phyloP scores from a whole-genome alignment of 2,888 invertebrate genomes.

The Lycocerus yunnanus region DNA sequence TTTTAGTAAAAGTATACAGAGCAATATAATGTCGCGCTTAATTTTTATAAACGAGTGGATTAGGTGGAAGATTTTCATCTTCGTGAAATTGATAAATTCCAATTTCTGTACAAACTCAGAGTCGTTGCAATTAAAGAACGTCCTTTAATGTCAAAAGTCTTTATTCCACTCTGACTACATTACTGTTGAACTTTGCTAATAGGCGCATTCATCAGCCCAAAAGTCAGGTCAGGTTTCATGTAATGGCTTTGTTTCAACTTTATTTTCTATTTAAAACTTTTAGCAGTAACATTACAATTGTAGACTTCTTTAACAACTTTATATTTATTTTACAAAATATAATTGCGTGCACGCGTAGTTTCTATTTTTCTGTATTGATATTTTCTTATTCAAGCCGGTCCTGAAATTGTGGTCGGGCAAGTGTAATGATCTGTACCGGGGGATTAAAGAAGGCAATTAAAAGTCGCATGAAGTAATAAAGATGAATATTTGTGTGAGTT shows the following conservation, averaged over 20 bases:
- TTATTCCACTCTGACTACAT: constrained; percentile 40
- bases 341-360: neutral
- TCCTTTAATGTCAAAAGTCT: constrained; percentile 38
- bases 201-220: constrained; percentile 40
- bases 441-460: constrained; percentile 49
- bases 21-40: constrained; percentile 7
- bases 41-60: constrained; percentile 19
- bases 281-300: neutral
- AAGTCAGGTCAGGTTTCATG: constrained; percentile 16
- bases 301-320: neutral
- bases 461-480: constrained; percentile 49
- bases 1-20: constrained; percentile 10
- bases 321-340: neutral
- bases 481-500: constrained; percentile 48
- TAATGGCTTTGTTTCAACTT: constrained; percentile 6
- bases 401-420: constrained; percentile 28
- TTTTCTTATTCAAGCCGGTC: constrained; percentile 12
- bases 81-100: constrained; percentile 38
- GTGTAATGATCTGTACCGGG: constrained; percentile 46
- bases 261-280: neutral
- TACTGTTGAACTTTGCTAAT: constrained; percentile 45
- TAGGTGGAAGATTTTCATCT: constrained; percentile 26
- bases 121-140: constrained; percentile 36
- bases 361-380: neutral
- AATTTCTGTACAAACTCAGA: constrained; percentile 34